A percentile compares a stretch with the other conserved stretches of the same genome.
Conservation (phyloP, 2,113 vertebrate genomes). For the Leiothrix lutea region DNA sequence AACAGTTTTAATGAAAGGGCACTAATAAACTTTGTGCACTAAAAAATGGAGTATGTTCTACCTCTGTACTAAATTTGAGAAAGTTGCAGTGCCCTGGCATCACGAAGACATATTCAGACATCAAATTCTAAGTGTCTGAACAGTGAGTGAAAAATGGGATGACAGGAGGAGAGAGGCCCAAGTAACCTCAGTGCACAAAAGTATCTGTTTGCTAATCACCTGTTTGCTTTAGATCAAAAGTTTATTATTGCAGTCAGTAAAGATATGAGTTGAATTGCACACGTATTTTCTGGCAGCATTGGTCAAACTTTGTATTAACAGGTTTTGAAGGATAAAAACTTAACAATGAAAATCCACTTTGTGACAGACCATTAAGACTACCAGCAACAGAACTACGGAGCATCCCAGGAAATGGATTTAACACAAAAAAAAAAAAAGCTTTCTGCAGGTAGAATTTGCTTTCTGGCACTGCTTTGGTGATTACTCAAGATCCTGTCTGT, state of each 20-base stretch:
- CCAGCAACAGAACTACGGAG: not conserved
- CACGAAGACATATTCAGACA: not conserved
- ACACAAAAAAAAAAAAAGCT: not conserved
- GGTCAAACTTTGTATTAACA: not conserved
- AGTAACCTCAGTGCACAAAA: not conserved
- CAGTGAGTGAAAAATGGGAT: not conserved
- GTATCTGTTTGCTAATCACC: slow-evolving; percentile 40
- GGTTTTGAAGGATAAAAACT: not conserved
- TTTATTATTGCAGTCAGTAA: slow-evolving; percentile 49
- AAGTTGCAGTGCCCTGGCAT: not conserved
- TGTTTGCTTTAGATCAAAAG: slow-evolving; percentile 57
- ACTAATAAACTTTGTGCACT: not conserved
- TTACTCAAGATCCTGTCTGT: slow-evolving; percentile 48
- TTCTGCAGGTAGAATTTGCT: slow-evolving; percentile 29
- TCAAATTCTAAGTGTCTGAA: not conserved
- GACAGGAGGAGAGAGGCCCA: not conserved
- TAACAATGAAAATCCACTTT: not conserved
- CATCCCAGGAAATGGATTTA: not conserved
- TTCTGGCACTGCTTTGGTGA: slow-evolving; percentile 29
- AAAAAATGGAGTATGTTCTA: not conserved
- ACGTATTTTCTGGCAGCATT: not conserved
- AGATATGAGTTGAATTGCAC: slow-evolving; percentile 36
- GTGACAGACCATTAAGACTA: not conserved
- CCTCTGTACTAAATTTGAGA: not conserved
- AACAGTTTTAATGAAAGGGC: not conserved